phyloP scores from a whole-genome alignment of 2,888 invertebrate species.

The Agrotis exclamationis region DNA sequence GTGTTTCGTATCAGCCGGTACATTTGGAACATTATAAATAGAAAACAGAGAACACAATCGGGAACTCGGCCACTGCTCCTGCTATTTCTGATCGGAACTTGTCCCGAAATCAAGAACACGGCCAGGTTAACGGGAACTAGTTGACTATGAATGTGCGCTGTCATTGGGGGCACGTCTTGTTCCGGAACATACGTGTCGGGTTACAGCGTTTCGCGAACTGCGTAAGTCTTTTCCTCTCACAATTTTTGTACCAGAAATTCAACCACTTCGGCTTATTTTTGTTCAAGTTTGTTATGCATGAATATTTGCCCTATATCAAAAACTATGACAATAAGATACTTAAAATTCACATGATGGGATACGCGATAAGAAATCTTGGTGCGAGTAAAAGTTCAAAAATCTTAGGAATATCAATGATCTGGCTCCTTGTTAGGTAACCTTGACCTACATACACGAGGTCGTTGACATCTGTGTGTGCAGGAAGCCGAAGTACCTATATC shows the following conservation, averaged over 20 bases:
- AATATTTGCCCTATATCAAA: slow-evolving; percentile 12
- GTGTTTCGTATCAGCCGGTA: slow-evolving; percentile 77
- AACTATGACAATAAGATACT: slow-evolving; percentile 30
- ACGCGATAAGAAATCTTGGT: slow-evolving; percentile 41
- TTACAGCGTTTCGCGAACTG: slow-evolving; percentile 68
- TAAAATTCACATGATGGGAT: slow-evolving; percentile 51
- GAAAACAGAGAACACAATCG: slow-evolving; percentile 81
- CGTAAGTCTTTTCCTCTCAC: slow-evolving; percentile 64
- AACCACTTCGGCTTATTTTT: slow-evolving; percentile 5
- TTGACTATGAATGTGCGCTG: slow-evolving; percentile 75
- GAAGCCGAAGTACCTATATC: slow-evolving; percentile 16
- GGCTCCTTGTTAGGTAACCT: slow-evolving; percentile 57
- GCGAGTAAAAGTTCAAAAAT: slow-evolving; percentile 50
- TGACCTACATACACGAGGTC: slow-evolving; percentile 70
- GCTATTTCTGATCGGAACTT: slow-evolving; percentile 85
- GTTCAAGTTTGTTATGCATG: slow-evolving; percentile 40
- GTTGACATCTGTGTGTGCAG: slow-evolving; percentile 57
- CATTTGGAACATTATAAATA: slow-evolving; percentile 81
- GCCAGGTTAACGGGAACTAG: slow-evolving; percentile 74
- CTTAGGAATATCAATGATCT: slow-evolving; percentile 59
- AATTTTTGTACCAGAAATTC: slow-evolving; percentile 1
- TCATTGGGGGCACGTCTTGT: slow-evolving; percentile 75
- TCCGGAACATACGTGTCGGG: slow-evolving; percentile 74
- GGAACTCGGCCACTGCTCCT: slow-evolving; percentile 84
- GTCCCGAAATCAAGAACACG: slow-evolving; percentile 83